Evolutionary conservation across 1,140 invertebrate species (phyloP), one percentile per base, ranked within the genome.

Genomic region (Pogonomyrmex californicus): DNA sequence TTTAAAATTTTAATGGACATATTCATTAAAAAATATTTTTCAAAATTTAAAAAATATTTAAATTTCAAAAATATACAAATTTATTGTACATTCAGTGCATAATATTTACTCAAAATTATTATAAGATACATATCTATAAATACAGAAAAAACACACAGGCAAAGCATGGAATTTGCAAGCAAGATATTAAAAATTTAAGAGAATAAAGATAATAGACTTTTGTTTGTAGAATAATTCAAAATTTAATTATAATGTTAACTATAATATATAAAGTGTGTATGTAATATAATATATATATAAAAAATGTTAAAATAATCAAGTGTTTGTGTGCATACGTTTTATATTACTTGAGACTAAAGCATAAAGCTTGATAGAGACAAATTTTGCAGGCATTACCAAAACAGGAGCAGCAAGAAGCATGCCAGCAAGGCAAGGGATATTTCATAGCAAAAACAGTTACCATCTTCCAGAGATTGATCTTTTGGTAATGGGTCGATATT

Each of bases 401-500:
- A 62, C 66, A 60, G 68, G 88, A 93, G 91, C 87, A 92, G 91
- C 91, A 93, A 73, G 41, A 83, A 90, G 86, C 93, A 95, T 93
- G 92, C 92, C 93, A 92, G 90, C 90, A 81, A 79, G 87, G 92
- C 92, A 92, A 89, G 79, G 88, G 87, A 88, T 85, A 93, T 75
- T 91, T 93, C 91, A 93, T 93, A 94, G 93, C 92, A 95, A 94
- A 94, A 95, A 94, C 91, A 94, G 92, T 94, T 96, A 96, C 96
- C 96, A 93, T 96, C 94, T 91, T 96, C 96, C 94, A 96, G 96
- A 97, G 96, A 96, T 96, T 97, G 96, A 95, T 97, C 96, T 97
- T 95, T 95, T 93, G 94, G 96, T 96, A 96, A 96, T 95, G 94
- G 95, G 94, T 95, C 94, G 93, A 95, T 92, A 95, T 94, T 95